Base-by-base conservation (phyloP, 2,888 invertebrate genomes). In the Latrodectus hesperus region DNA sequence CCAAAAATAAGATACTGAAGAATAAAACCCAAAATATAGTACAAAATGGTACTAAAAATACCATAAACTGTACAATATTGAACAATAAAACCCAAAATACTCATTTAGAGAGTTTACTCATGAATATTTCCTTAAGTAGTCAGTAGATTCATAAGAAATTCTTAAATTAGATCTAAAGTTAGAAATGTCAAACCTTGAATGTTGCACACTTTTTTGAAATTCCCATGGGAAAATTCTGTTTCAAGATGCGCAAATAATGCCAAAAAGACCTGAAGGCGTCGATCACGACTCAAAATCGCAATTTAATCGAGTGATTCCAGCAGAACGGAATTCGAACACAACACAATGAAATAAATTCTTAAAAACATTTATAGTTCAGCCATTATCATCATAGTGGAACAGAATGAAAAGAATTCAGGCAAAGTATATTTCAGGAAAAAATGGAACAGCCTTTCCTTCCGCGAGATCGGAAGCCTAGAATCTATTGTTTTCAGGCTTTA, bases 401-500 rank as follows among this genome's bases (percentile, higher is more conserved):
- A 82, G 74, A 82, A 75, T 75, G 74, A 38, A 38, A 12, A 38
- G 75, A 70, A 82, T 70, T 82, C 80, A 64, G n/a, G 14, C 68
- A 76, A 75, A 65, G 26, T 55, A 38, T 52, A 73, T 52, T 52
- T 51, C 51, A 11, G 10, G 22, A 26, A 75, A 74, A 74, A 26
- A 74, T 1, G 22, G 60, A 55, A 75, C 26, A 17, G 10, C 10
- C 17, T 75, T 16, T 12, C 10, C 17, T 75, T 16, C 22, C 9
- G 53, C n/a, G 17, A 51, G 53, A 75, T 75, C 16, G 60, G 65
- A 22, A 51, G 67, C 17, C 60, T 22, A 51, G 9, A 51, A 60
- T 55, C 77, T 53, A 84, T 84, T 84, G 84, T 84, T 72, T 73
- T 67, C 9, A 53, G 51, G 72, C 77, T 84, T 22, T 65, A 78